Evolutionary conservation across 30 jellyfish, hydroid and myxozoan genomes (phyloP).

Genomic region (Catostylus mosaicus): DNA sequence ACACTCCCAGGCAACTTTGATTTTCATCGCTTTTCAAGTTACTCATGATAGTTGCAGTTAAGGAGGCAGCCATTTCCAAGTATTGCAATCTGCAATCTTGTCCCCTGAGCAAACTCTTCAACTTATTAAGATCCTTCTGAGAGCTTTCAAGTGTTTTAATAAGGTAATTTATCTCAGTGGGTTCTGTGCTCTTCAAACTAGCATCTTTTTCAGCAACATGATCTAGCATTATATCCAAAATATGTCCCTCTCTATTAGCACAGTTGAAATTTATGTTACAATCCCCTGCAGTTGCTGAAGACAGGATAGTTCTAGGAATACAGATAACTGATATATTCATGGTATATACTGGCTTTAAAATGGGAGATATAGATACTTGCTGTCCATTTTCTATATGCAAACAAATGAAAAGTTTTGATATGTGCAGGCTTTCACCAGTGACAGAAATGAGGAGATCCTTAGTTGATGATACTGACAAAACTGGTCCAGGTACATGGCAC

Average conservation of each 20-base stretch:
- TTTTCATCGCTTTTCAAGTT: neutral
- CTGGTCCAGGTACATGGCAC: constrained; percentile 26
- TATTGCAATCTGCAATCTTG: neutral
- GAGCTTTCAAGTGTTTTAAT: neutral
- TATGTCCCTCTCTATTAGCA: neutral
- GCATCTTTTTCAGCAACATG: neutral
- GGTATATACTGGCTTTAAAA: constrained; percentile 17
- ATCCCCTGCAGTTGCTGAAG: neutral
- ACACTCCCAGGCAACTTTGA: neutral
- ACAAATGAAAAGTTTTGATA: neutral
- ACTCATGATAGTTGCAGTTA: neutral
- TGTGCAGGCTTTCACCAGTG: neutral
- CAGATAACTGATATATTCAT: neutral
- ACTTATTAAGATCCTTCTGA: neutral
- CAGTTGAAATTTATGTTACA: neutral
- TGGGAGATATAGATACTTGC: neutral
- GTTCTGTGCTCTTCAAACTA: neutral
- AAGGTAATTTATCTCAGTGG: neutral
- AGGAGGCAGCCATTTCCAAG: neutral
- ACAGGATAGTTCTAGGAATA: neutral
- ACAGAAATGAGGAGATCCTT: neutral
- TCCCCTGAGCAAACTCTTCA: neutral
- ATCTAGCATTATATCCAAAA: neutral
- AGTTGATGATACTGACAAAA: neutral
- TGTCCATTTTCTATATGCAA: neutral